Evolutionary conservation across 2,888 invertebrate genomes (phyloP).

Genomic region (Ormyrus pomaceus): DNA sequence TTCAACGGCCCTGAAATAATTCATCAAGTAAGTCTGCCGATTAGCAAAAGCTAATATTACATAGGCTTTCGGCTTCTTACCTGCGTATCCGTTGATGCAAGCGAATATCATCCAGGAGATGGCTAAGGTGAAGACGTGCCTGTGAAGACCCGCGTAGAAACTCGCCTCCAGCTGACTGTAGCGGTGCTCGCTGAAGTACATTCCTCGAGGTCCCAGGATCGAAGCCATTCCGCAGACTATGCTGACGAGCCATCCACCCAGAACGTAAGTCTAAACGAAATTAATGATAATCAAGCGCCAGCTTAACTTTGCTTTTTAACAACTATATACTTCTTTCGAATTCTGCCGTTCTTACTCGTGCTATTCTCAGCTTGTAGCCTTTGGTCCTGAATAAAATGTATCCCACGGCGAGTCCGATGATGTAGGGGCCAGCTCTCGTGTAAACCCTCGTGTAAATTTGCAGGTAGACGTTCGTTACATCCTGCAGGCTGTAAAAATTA

Average conservation of each 20-base stretch:
- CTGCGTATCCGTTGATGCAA: conserved; percentile 82
- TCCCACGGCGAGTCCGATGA: conserved; percentile 71
- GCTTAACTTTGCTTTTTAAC: too few relatives aligned
- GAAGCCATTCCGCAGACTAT: conserved; percentile 57
- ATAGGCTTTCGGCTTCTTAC: conserved; percentile 67
- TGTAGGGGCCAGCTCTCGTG: conserved; percentile 70
- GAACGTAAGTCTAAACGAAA: conserved; percentile 59
- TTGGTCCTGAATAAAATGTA: conserved; percentile 64
- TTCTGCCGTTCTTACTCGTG: conserved; percentile 34
- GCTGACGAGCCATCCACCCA: conserved; percentile 65
- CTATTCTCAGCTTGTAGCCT: conserved; percentile 58
- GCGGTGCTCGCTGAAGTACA: conserved; percentile 65
- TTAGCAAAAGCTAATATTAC: too few relatives aligned
- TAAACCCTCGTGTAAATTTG: conserved; percentile 67
- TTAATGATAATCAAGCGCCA: neutral
- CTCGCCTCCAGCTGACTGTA: conserved; percentile 68
- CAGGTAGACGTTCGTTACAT: conserved; percentile 64
- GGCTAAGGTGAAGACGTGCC: conserved; percentile 67
- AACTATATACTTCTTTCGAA: neutral
- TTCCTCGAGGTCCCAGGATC: conserved; percentile 64
- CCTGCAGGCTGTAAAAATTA: conserved; percentile 58
- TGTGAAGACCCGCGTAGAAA: conserved; percentile 70
- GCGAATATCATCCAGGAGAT: conserved; percentile 76
- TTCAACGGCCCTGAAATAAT: conserved; percentile 65
- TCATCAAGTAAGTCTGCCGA: too few relatives aligned